These are phyloP conservation scores for Agrochola macilenta DNA, from an alignment of 2,888 invertebrate species.

Conservation along the genomic window DNA sequence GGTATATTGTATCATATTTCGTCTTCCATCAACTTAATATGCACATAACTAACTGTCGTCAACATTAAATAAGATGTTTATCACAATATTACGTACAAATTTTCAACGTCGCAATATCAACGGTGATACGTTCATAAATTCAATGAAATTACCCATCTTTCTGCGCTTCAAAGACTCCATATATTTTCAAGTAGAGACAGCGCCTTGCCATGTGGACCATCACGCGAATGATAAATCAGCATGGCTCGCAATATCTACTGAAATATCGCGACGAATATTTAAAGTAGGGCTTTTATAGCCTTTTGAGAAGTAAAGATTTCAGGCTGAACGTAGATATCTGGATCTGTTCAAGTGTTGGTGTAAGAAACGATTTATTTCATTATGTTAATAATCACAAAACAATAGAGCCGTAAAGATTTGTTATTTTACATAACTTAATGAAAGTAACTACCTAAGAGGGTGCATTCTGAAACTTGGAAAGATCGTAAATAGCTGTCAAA, in stretches of 20 bases:
- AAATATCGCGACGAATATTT: conserved; percentile 52
- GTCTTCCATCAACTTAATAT: background rate
- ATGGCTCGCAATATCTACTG: conserved; percentile 58
- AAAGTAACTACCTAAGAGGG: too few species aligned
- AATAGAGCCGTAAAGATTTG: too few species aligned
- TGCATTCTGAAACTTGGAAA: too few species aligned
- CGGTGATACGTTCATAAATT: conserved; percentile 89
- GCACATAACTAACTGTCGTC: conserved; percentile 35
- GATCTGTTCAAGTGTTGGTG: background rate
- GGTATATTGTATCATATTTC: background rate
- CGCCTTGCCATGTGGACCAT: conserved; percentile 86
- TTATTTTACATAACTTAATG: background rate
- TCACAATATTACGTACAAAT: conserved; percentile 83
- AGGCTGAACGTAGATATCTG: background rate
- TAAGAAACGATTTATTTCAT: background rate
- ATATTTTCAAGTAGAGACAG: conserved; percentile 86
- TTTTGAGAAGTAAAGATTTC: background rate
- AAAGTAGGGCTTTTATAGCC: conserved; percentile 40
- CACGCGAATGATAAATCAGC: conserved; percentile 88
- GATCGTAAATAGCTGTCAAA: too few species aligned
- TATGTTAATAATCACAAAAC: background rate
- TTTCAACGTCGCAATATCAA: conserved; percentile 84
- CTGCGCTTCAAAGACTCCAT: conserved; percentile 88
- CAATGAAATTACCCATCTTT: conserved; percentile 90
- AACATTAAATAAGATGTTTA: conserved; percentile 79